Evolutionary conservation across 92 coral and sea anemone genomes (phyloP), one percentile per base, ranked within the genome.

Genomic region (Isaurus tuberculatus): DNA sequence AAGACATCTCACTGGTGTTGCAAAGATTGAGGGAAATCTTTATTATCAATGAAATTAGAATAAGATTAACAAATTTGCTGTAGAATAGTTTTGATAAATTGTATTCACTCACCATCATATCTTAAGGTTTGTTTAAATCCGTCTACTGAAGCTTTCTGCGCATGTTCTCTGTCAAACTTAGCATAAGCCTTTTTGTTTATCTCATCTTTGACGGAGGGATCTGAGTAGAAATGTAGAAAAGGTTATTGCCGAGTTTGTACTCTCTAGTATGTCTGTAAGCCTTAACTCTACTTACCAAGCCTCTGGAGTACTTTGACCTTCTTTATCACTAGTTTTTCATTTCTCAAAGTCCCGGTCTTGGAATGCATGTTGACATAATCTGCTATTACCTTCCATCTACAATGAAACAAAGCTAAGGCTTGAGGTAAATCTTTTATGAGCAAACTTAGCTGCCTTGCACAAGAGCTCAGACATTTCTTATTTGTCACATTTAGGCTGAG

Each of bases 381-480:
- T 16, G 99, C 94, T 61, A 96, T 96, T 15, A 94, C 98, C 20
- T 95, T 90, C 98, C 98, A 95, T 48, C 98, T 95, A 65, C 0
- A 83, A 6, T 14, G 6, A 2, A 22, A 6, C 68, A 43, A 36
- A 2, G 42, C 42, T 36, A 36, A 7, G 42, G 42, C 7, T 36
- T 2, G 42, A 36, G 42, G 42, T 36, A 36, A 2, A 36, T 36
- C 3, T 7, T 36, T n/a, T n/a, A n/a, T 36, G 42, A 36, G 3
- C 42, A 36, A 2, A 36, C 3, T 7, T 7, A 36, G 42, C 42
- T 36, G n/a, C n/a, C n/a, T n/a, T n/a, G n/a, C n/a, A n/a, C n/a
- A n/a, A n/a, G n/a, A n/a, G n/a, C n/a, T n/a, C n/a, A n/a, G n/a
- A n/a, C n/a, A n/a, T n/a, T n/a, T 36, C 42, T 36, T 2, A 36